phyloP scores from a whole-genome alignment of 2,113 vertebrate species.

The Heterochromis multidens region DNA sequence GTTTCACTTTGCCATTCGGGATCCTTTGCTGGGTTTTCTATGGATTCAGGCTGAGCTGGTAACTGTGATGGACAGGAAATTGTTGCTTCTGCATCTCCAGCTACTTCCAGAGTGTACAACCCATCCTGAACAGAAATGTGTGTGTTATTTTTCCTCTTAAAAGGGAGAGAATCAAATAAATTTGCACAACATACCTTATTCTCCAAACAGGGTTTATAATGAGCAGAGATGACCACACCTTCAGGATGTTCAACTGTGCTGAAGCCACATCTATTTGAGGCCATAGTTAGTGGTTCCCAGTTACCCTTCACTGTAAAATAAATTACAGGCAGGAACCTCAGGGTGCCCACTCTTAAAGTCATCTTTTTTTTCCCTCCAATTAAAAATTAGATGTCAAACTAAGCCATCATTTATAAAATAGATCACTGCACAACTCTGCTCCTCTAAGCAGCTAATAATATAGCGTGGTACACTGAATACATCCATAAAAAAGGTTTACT shows the following conservation, averaged over 20 bases:
- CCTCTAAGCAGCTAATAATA: no score
- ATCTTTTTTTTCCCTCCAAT: neutral
- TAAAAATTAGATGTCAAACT: rapidly evolving
- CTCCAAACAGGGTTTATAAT: constrained; percentile 62
- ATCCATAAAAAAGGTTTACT: neutral
- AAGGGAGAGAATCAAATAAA: neutral
- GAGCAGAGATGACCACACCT: constrained; percentile 57
- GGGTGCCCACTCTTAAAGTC: neutral
- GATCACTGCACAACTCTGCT: no score
- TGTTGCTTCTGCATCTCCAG: constrained; percentile 28
- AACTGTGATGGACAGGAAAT: constrained; percentile 61
- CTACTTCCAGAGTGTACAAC: constrained; percentile 58
- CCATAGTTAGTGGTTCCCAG: constrained; percentile 61
- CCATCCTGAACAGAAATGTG: constrained; percentile 52
- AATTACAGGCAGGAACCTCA: neutral
- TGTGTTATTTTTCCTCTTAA: neutral
- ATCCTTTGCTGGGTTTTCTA: neutral
- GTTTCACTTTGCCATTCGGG: neutral
- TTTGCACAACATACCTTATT: neutral
- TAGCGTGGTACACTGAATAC: no score
- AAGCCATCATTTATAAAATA: neutral
- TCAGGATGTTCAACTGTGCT: constrained; percentile 57
- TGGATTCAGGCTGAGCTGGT: neutral
- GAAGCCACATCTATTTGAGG: constrained; percentile 61
- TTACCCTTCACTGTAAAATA: constrained; percentile 48